Evolutionary conservation across 2,888 invertebrate species (phyloP).

Genomic region (Eilema caniola): DNA sequence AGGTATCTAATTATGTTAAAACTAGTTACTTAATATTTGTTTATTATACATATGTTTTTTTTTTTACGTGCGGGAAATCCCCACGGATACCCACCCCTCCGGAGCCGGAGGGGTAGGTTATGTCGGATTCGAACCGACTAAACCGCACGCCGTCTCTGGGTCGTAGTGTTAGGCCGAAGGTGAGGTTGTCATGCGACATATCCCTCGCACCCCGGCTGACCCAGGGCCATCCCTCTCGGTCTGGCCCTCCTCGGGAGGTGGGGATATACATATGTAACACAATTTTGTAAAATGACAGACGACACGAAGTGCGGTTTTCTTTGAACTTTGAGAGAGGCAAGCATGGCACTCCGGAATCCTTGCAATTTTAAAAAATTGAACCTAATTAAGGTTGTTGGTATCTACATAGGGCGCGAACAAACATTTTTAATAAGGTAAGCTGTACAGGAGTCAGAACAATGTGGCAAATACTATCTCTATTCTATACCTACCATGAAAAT

Average conservation of each 20-base stretch:
- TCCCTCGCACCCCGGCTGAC: no score
- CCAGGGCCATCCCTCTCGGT: no score
- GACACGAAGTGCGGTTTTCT: neutral
- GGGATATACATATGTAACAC: neutral
- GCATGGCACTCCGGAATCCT: neutral
- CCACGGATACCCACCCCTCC: no score
- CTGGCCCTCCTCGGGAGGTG: no score
- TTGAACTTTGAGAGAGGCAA: neutral
- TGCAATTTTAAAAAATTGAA: neutral
- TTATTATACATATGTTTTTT: no score
- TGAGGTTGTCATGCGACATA: no score
- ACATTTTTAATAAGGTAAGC: neutral
- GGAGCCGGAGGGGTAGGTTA: no score
- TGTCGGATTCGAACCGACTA: no score
- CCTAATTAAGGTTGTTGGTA: conserved; percentile 1
- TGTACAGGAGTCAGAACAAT: neutral
- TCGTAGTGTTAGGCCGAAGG: no score
- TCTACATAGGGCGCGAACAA: neutral
- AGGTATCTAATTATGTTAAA: neutral
- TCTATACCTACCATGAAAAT: neutral
- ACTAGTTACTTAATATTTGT: neutral
- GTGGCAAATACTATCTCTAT: neutral
- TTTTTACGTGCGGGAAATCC: no score
- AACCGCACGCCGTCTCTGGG: no score
- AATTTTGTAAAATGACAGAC: neutral